Evolutionary conservation across 2,113 vertebrate genomes (phyloP).

Genomic region (Brevimyrus niger): DNA sequence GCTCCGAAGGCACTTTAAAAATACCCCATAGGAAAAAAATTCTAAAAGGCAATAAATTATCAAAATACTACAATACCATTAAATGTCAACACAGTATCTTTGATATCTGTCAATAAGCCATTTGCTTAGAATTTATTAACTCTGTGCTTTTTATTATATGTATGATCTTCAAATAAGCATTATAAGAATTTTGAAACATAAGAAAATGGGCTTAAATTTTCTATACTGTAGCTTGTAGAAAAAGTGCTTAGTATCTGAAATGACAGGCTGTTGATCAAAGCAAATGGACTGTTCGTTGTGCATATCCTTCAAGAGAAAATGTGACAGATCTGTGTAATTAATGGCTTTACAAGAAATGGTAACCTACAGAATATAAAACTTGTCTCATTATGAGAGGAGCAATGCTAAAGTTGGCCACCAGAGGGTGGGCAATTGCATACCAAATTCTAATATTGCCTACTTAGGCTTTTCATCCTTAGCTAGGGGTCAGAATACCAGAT

Average conservation of each 20-base stretch:
- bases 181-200: not conserved
- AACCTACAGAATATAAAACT: not conserved
- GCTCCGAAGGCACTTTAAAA: slow-evolving; percentile 58
- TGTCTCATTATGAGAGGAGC: not conserved
- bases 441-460: not conserved
- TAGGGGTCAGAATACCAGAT: not conserved
- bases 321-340: not conserved
- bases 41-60: slow-evolving; percentile 44
- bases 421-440: not conserved
- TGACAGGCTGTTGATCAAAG: not conserved
- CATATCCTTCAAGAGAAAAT: not conserved
- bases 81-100: slow-evolving; percentile 32
- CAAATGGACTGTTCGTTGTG: not conserved
- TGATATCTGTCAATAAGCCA: slow-evolving; percentile 34
- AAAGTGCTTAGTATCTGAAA: slow-evolving; percentile 4
- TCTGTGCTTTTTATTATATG: slow-evolving; percentile 38
- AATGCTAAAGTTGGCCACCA: slow-evolving; percentile 38
- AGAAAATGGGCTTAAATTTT: not conserved
- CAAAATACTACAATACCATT: slow-evolving; percentile 29
- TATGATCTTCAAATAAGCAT: slow-evolving; percentile 27
- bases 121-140: slow-evolving; percentile 23
- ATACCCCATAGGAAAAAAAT: slow-evolving; percentile 18
- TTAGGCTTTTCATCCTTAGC: not conserved
- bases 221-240: not conserved
- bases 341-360: not conserved